Base-by-base conservation (phyloP, 2,113 vertebrate genomes). In the Dromaius novaehollandiae region DNA sequence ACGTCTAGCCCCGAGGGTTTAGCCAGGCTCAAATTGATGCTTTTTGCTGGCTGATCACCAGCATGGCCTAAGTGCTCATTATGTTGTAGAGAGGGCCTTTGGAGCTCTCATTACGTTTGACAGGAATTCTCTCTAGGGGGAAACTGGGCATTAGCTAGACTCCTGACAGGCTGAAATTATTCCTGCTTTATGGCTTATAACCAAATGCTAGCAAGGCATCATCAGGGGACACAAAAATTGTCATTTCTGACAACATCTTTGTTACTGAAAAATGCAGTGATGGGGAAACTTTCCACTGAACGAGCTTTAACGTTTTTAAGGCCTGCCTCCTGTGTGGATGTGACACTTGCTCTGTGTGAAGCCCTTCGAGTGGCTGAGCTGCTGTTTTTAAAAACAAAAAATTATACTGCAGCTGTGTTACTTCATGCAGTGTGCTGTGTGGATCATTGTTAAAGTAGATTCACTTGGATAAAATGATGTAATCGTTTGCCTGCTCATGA, bases 81-180 rank as follows among this genome's bases (percentile, higher is more conserved):
- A 98, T 98, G 98, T 98, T 98, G 98, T 98, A 98, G 98, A 98
- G 97, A 97, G 94, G 98, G 98, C 98, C 98, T 98, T 98, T 98
- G 98, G 98, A 98, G 98, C 98, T 97, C 98, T 98, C 98, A 98
- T 98, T 99, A 98, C 95, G 36, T 98, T 98, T 98, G 98, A 98
- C 98, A 98, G 98, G 97, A 98, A 97, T 98, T 98, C 98, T 98
- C 98, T 99, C 98, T 98, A 95, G 98, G 97, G 98, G 98, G 82
- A 98, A 98, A 98, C 98, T 98, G 98, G 98, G 98, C 98, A 98
- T 98, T 98, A 98, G 98, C 90, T 94, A 98, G 97, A 98, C 98
- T 98, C 97, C 98, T 98, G 98, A 98, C 98, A 98, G 98, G 98
- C 98, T 98, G 98, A 98, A 98, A 98, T 98, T 98, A 98, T 98